Percentiles rank a stretch among this genome's conserved stretches.
Conservation (phyloP, 2,113 vertebrate species). For the Hemiprocne comata region DNA sequence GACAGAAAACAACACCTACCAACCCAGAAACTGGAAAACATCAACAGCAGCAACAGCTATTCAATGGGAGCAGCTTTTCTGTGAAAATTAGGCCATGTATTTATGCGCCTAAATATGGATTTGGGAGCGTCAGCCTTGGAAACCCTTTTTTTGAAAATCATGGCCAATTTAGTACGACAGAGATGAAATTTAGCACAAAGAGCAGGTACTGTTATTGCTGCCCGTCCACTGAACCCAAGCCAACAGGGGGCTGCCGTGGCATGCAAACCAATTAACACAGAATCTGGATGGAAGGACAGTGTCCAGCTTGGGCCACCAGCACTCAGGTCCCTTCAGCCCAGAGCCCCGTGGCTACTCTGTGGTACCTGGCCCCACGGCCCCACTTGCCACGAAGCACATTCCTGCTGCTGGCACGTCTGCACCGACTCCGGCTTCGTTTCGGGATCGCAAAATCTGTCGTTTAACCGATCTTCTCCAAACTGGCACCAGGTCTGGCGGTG, state of each 20-base stretch:
- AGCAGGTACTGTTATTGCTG: conserved; percentile 27
- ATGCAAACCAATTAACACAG: conserved; percentile 2
- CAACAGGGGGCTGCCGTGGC: neutral
- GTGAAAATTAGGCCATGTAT: conserved; percentile 30
- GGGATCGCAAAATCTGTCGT: conserved; percentile 85
- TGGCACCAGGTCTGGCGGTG: conserved; percentile 97
- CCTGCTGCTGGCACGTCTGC: conserved; percentile 91
- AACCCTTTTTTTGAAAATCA: conserved; percentile 10
- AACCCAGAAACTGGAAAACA: conserved; percentile 3
- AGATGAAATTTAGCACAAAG: conserved; percentile 34
- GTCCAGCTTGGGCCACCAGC: neutral
- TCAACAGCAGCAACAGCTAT: conserved; percentile 11
- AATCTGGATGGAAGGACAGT: neutral
- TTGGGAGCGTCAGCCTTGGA: conserved; percentile 23
- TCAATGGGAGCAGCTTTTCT: neutral
- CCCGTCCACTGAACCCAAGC: neutral
- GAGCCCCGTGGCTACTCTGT: conserved; percentile 20
- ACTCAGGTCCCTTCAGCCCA: neutral
- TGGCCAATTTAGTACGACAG: neutral
- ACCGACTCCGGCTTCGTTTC: conserved; percentile 86
- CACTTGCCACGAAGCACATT: conserved; percentile 97
- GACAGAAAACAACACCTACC: neutral
- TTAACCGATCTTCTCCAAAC: conserved; percentile 89
- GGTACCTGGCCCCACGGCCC: conserved; percentile 96
- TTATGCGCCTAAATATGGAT: conserved; percentile 40